Conservation (phyloP, 2,113 vertebrate species). For the Halcyon senegalensis region DNA sequence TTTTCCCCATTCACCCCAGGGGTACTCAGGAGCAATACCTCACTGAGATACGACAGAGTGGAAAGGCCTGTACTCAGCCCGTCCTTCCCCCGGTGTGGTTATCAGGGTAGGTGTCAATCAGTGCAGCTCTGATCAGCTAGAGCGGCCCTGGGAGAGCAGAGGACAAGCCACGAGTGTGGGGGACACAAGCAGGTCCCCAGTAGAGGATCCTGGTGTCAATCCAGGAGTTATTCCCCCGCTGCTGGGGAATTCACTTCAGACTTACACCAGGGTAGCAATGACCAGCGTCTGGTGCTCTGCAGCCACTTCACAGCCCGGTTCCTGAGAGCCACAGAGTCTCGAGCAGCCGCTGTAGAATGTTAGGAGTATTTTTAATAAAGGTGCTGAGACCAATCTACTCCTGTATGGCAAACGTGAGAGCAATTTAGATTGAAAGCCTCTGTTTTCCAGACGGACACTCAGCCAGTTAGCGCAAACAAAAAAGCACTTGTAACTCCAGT, state of each 20-base stretch:
- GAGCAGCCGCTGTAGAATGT: not conserved
- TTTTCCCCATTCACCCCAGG: not conserved
- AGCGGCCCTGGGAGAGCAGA: not conserved
- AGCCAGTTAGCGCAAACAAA: constrained; percentile 60
- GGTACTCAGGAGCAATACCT: not conserved
- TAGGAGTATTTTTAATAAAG: constrained; percentile 37
- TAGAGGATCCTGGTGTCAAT: fast-evolving
- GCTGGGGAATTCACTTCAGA: not conserved
- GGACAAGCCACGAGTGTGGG: not conserved
- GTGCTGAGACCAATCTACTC: constrained; percentile 49
- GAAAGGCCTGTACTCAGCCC: not conserved
- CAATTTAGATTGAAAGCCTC: constrained; percentile 35
- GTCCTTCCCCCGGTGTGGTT: not conserved
- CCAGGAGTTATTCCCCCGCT: not conserved
- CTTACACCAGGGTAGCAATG: not conserved
- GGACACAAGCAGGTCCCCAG: not conserved
- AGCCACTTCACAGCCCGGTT: not conserved
- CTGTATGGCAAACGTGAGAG: constrained; percentile 42
- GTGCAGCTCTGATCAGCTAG: not conserved
- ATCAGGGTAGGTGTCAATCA: not conserved
- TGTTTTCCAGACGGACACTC: constrained; percentile 50
- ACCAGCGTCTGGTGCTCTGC: not conserved
- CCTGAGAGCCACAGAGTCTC: not conserved
- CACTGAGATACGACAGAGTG: fast-evolving
- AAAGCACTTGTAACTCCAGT: constrained; percentile 62